Evolutionary conservation across 2,888 invertebrate genomes (phyloP).

Genomic region (Allygus modestus): DNA sequence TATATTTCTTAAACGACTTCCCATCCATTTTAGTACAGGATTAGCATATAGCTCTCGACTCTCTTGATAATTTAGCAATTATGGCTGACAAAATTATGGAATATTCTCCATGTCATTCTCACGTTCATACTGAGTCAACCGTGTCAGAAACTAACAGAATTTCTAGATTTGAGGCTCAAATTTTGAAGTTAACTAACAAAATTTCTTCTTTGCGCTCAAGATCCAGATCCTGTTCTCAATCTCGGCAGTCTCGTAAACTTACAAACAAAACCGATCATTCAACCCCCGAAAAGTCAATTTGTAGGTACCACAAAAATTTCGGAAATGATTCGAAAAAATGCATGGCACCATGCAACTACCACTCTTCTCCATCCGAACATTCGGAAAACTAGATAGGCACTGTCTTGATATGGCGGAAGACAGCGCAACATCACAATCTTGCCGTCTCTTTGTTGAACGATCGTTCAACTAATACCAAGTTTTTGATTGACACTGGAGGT

Average conservation of each 20-base stretch:
- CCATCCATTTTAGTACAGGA: slow-evolving; percentile 66
- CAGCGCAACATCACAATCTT: background rate
- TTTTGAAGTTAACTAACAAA: background rate
- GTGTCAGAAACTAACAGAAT: background rate
- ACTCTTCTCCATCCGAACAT: background rate
- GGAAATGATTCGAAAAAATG: slow-evolving; percentile 61
- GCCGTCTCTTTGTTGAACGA: slow-evolving; percentile 58
- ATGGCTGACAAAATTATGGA: slow-evolving; percentile 25
- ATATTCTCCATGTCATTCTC: background rate
- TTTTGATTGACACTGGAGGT: background rate
- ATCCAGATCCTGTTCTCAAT: background rate
- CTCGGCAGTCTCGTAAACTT: background rate
- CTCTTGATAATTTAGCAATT: slow-evolving; percentile 56
- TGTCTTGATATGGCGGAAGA: slow-evolving; percentile 63
- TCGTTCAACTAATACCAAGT: slow-evolving; percentile 4
- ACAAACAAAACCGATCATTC: background rate
- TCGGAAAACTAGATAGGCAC: slow-evolving; percentile 52
- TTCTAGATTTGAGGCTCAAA: background rate
- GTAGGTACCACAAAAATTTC: background rate
- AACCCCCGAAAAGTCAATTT: background rate
- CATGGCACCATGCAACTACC: slow-evolving; percentile 39
- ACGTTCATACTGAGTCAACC: background rate
- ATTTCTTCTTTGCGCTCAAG: background rate
- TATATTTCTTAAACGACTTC: slow-evolving; percentile 69
- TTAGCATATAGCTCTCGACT: slow-evolving; percentile 67